These are phyloP conservation scores for Equus przewalskii DNA, from an alignment of 2,113 vertebrate genomes.

Conservation along the genomic window DNA sequence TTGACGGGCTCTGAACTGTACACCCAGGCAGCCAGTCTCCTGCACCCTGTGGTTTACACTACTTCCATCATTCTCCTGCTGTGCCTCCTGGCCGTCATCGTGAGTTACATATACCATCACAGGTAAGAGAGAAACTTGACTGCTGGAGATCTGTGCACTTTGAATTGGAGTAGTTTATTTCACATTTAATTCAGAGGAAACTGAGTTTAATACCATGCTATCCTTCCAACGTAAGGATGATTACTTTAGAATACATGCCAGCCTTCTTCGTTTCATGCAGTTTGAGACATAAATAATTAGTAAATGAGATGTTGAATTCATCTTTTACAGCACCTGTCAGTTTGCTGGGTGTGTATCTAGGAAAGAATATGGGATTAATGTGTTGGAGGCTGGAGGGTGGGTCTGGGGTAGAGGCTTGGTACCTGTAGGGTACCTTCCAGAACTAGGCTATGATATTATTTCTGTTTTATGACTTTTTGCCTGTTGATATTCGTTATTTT, in stretches of 20 bases:
- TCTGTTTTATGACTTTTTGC: not conserved
- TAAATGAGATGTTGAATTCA: not conserved
- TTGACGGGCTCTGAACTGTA: constrained; percentile 92
- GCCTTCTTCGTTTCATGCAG: not conserved
- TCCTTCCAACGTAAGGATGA: not conserved
- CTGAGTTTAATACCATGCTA: accelerated
- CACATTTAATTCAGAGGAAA: not conserved
- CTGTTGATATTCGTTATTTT: not conserved
- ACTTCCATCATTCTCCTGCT: constrained; percentile 92
- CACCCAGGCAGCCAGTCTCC: constrained; percentile 88
- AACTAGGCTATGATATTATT: not conserved
- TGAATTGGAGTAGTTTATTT: not conserved
- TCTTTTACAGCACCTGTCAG: not conserved
- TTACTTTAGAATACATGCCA: not conserved
- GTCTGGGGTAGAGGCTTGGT: not conserved
- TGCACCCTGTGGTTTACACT: constrained; percentile 96
- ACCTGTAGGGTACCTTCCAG: not conserved
- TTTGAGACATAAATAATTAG: not conserved
- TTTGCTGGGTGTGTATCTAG: not conserved
- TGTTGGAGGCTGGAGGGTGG: not conserved
- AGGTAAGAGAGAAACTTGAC: constrained; percentile 87
- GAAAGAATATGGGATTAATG: accelerated
- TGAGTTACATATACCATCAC: constrained; percentile 96
- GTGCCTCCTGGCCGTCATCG: constrained; percentile 91
- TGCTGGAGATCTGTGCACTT: accelerated